These are phyloP conservation scores for Nomada fucata DNA, from an alignment of 2,888 invertebrate genomes.

Conservation along the genomic window DNA sequence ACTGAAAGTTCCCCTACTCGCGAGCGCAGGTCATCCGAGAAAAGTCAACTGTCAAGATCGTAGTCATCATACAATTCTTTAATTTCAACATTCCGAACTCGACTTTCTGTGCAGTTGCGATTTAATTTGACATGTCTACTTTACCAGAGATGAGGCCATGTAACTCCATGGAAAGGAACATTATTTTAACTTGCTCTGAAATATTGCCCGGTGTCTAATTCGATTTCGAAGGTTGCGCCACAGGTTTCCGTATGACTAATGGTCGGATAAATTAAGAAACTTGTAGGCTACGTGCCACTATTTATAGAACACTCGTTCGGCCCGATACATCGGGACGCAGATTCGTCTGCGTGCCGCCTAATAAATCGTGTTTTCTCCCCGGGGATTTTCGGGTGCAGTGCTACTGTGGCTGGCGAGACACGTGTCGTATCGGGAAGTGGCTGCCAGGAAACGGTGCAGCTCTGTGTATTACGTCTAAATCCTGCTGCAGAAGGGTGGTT, in stretches of 20 bases:
- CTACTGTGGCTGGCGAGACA: conserved; percentile 68
- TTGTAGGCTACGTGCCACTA: conserved; percentile 6
- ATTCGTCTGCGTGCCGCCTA: conserved; percentile 51
- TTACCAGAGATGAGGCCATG: too few relatives aligned
- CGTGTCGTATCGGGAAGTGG: conserved; percentile 73
- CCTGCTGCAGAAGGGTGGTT: conserved; percentile 63
- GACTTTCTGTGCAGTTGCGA: too few relatives aligned
- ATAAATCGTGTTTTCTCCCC: conserved; percentile 63
- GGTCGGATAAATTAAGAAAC: background rate
- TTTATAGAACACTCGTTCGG: conserved; percentile 37
- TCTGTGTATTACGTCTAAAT: conserved; percentile 72
- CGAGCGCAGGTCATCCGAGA: too few relatives aligned
- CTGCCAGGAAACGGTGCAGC: conserved; percentile 64
- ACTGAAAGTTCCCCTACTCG: too few relatives aligned
- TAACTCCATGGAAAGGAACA: too few relatives aligned
- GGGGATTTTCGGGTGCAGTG: conserved; percentile 54
- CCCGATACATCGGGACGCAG: conserved; percentile 38
- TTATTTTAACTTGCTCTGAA: too few relatives aligned
- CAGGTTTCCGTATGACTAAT: background rate
- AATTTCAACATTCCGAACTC: too few relatives aligned
- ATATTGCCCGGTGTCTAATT: background rate
- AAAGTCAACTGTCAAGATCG: too few relatives aligned
- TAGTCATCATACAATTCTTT: too few relatives aligned
- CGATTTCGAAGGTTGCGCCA: background rate
- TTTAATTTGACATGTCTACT: too few relatives aligned